Percentiles rank a stretch among this genome's conserved stretches.
Evolutionary conservation across 2,113 vertebrate genomes (phyloP).

Genomic region (Ptilorrhoa leucosticta): DNA sequence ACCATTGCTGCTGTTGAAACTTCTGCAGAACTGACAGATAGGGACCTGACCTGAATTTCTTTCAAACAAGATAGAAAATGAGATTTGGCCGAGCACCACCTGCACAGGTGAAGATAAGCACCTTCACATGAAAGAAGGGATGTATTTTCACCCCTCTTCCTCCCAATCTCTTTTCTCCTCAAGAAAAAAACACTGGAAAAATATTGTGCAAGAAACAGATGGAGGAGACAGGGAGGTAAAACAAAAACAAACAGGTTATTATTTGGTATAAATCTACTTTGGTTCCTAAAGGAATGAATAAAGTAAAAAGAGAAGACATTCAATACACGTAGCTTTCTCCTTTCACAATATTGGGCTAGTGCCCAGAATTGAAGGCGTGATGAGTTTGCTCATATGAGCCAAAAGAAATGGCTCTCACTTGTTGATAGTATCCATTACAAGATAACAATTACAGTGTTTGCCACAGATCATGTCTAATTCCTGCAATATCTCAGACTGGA

Average conservation of each 20-base stretch:
- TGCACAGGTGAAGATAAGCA: neutral
- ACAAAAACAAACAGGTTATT: neutral
- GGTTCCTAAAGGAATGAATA: neutral
- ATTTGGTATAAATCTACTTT: neutral
- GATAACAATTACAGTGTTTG: neutral
- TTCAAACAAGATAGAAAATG: neutral
- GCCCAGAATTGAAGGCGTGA: constrained; percentile 1
- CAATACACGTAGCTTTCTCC: neutral
- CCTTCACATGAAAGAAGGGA: neutral
- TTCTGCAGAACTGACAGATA: neutral
- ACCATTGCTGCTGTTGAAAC: neutral
- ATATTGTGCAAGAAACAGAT: neutral
- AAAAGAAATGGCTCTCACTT: neutral
- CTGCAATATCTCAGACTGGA: neutral
- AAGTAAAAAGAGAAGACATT: neutral
- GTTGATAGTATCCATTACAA: neutral
- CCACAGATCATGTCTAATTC: neutral
- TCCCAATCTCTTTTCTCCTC: neutral
- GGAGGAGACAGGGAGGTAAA: neutral
- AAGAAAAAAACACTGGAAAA: neutral
- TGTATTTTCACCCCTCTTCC: neutral
- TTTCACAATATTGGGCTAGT: constrained; percentile 5
- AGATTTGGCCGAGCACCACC: neutral
- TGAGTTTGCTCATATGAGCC: neutral
- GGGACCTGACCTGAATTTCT: neutral